Conservation (phyloP, 2,797 vertebrate species). For the Poeciliopsis gracilis region DNA sequence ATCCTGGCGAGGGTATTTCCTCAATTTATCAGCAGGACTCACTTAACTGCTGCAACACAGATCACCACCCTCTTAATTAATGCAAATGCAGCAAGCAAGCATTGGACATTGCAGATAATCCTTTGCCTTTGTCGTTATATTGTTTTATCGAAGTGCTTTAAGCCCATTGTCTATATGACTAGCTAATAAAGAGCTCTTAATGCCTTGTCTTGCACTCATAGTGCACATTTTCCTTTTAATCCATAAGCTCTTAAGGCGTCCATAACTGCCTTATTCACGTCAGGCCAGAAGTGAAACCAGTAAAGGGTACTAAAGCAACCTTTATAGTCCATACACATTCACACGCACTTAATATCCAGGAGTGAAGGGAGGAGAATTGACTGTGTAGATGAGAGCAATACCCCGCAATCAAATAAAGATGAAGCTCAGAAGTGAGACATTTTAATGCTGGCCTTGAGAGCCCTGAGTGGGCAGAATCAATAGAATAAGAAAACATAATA, state of each 20-base stretch:
- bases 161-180: conserved; percentile 71
- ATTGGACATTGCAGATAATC: conserved; percentile 39
- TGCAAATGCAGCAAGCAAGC: conserved; percentile 58
- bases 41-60: conserved; percentile 54
- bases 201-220: conserved; percentile 76
- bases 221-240: conserved; percentile 73
- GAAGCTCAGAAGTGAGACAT: conserved; percentile 69
- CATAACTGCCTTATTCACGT: conserved; percentile 71
- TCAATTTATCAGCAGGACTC: conserved; percentile 50
- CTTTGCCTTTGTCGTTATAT: conserved; percentile 50
- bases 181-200: conserved; percentile 80
- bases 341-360: conserved; percentile 67
- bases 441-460: conserved; percentile 76
- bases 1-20: conserved; percentile 6
- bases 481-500: conserved; percentile 63
- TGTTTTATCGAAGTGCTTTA: conserved; percentile 72
- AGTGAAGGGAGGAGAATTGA: conserved; percentile 67
- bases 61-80: conserved; percentile 69
- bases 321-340: conserved; percentile 74
- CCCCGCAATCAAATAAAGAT: conserved; percentile 77
- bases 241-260: conserved; percentile 78
- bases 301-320: conserved; percentile 74
- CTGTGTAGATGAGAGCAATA: conserved; percentile 66
- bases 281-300: conserved; percentile 75
- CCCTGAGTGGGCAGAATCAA: conserved; percentile 70